A percentile compares a stretch with the other conserved stretches of the same genome.
Evolutionary conservation across 2,888 invertebrate species (phyloP).

Genomic region (Noctua pronuba): DNA sequence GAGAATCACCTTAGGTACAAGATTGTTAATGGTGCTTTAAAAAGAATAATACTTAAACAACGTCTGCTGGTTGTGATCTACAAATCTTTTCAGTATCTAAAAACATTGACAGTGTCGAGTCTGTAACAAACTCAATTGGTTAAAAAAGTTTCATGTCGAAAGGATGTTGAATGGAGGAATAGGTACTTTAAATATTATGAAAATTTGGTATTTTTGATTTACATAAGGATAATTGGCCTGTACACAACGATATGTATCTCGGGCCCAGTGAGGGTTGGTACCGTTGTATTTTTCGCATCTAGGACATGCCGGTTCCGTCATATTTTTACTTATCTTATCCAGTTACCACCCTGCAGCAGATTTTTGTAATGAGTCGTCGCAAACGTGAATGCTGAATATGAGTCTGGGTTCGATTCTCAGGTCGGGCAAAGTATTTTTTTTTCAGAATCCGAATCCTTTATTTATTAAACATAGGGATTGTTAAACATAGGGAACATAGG

Average conservation of each 20-base stretch:
- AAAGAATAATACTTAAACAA: neutral
- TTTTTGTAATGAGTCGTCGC: neutral
- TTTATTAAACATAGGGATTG: no score
- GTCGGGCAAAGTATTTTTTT: no score
- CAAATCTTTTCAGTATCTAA: neutral
- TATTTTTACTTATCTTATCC: neutral
- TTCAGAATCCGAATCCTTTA: no score
- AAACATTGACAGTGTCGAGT: neutral
- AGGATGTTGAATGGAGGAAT: no score
- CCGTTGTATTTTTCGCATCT: neutral
- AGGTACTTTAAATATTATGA: neutral
- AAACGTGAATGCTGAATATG: no score
- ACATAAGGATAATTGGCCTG: no score
- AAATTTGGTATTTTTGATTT: no score
- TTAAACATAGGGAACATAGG: no score
- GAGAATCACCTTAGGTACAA: no score
- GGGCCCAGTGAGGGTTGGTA: neutral
- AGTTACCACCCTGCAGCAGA: neutral
- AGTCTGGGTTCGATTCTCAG: no score
- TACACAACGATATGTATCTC: no score
- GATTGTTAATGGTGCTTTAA: conserved; percentile 4
- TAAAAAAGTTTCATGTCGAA: neutral
- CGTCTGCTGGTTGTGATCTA: neutral
- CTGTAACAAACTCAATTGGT: neutral
- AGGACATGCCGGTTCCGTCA: neutral